phyloP scores from a whole-genome alignment of 2,888 invertebrate genomes.

The Cryptocephalus primarius region DNA sequence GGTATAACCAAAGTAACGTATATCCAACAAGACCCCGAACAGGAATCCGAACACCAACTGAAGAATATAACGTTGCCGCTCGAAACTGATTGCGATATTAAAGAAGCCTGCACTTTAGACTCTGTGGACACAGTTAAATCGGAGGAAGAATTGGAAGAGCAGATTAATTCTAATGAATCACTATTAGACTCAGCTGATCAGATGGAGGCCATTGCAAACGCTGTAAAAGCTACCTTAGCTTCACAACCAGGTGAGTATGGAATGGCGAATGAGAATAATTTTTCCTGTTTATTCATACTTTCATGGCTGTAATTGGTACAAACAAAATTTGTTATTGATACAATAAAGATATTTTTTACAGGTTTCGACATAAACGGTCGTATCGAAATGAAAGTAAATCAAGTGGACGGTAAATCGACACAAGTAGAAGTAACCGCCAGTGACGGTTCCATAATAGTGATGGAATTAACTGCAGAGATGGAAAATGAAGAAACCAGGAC shows the following conservation, averaged over 20 bases:
- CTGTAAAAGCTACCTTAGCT: constrained; percentile 35
- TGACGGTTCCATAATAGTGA: constrained; percentile 39
- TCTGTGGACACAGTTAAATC: neutral
- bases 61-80: constrained; percentile 40
- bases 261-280: too few relatives aligned
- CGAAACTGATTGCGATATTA: constrained; percentile 29
- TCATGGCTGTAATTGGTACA: too few relatives aligned
- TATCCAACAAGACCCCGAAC: constrained; percentile 29
- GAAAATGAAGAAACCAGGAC: constrained; percentile 16
- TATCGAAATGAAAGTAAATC: constrained; percentile 33
- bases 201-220: constrained; percentile 35
- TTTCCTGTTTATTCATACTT: too few relatives aligned
- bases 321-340: too few relatives aligned
- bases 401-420: constrained; percentile 30
- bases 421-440: constrained; percentile 38
- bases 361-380: constrained; percentile 31
- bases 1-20: constrained; percentile 34
- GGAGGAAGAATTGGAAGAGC: neutral
- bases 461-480: constrained; percentile 37
- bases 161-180: neutral
- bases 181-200: constrained; percentile 20
- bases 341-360: too few relatives aligned
- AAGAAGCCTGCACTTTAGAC: constrained; percentile 32
- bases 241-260: constrained; percentile 27
- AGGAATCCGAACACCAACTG: constrained; percentile 34